These are phyloP conservation scores for Nerophis ophidion DNA, from an alignment of 2,113 vertebrate genomes.

Conservation along the genomic window DNA sequence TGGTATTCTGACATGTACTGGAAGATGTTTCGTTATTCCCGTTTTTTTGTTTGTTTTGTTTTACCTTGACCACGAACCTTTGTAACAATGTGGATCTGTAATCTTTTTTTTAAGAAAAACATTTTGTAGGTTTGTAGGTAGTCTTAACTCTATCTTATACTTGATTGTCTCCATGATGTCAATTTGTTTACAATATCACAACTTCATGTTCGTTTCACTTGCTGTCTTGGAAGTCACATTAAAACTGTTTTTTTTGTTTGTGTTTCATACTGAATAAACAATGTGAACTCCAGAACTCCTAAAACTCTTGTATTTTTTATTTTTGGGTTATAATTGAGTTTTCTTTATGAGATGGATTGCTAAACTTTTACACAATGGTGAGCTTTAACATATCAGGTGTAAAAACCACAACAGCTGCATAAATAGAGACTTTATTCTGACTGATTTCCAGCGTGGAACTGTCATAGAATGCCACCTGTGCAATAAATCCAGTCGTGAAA, in stretches of 20 bases:
- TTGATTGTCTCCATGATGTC: constrained; percentile 58
- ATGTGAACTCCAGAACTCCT: constrained; percentile 58
- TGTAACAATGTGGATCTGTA: constrained; percentile 26
- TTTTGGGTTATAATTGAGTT: too few relatives aligned
- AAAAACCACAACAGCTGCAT: too few relatives aligned
- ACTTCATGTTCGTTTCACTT: constrained; percentile 48
- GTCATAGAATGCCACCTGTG: too few relatives aligned
- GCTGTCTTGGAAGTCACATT: constrained; percentile 53
- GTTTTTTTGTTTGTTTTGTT: not conserved
- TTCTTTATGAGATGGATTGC: too few relatives aligned
- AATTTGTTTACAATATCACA: constrained; percentile 61
- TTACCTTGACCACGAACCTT: constrained; percentile 24
- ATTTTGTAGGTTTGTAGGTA: constrained; percentile 31
- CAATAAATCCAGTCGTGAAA: too few relatives aligned
- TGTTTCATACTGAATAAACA: constrained; percentile 66
- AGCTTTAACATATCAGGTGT: too few relatives aligned
- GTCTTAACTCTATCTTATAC: constrained; percentile 28
- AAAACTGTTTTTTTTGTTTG: constrained; percentile 46
- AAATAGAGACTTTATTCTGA: too few relatives aligned
- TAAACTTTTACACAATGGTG: too few relatives aligned
- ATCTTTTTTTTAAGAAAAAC: constrained; percentile 17
- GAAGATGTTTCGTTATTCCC: constrained; percentile 7
- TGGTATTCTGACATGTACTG: constrained; percentile 17
- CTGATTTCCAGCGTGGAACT: too few relatives aligned
- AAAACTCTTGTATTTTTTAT: too few relatives aligned